These are phyloP conservation scores for Saxidomus purpurata DNA, from an alignment of 1,140 invertebrate species.

Conservation along the genomic window DNA sequence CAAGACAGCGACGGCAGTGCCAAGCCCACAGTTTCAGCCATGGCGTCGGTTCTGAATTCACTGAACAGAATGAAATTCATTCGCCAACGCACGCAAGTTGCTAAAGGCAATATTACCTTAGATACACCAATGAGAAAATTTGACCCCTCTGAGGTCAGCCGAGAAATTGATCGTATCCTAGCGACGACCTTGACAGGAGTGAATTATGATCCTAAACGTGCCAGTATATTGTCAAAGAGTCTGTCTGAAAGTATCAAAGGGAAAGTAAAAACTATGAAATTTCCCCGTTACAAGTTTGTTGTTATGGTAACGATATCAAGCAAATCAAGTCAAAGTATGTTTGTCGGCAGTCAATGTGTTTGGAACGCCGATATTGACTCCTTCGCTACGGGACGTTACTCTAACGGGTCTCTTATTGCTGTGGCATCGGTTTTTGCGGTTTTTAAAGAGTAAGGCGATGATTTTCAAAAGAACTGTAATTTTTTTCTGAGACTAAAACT, in stretches of 20 bases:
- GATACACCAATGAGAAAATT: constrained; percentile 56
- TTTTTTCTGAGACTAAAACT: too few species aligned
- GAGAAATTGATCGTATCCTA: constrained; percentile 61
- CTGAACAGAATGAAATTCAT: constrained; percentile 47
- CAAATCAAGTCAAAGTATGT: constrained; percentile 77
- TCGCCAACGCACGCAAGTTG: constrained; percentile 29
- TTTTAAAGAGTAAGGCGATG: constrained; percentile 68
- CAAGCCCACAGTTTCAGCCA: neutral
- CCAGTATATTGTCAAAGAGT: constrained; percentile 62
- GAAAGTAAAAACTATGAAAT: constrained; percentile 75
- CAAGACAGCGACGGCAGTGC: neutral
- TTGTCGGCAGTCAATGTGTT: constrained; percentile 78
- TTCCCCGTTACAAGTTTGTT: constrained; percentile 81
- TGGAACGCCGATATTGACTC: constrained; percentile 77
- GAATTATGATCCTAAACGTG: constrained; percentile 68
- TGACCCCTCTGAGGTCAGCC: neutral
- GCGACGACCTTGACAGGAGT: constrained; percentile 62
- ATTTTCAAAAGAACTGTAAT: too few species aligned
- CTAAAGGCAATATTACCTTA: constrained; percentile 57
- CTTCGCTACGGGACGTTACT: constrained; percentile 76
- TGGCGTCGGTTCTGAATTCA: constrained; percentile 45
- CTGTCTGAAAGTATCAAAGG: constrained; percentile 73
- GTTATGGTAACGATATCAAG: constrained; percentile 79
- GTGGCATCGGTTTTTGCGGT: constrained; percentile 79
- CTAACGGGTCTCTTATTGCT: constrained; percentile 76